A percentile compares a stretch with the other conserved stretches of the same genome.
These are phyloP conservation scores for Atlantisia rogersi DNA, from an alignment of 2,113 vertebrate genomes.

Conservation along the genomic window DNA sequence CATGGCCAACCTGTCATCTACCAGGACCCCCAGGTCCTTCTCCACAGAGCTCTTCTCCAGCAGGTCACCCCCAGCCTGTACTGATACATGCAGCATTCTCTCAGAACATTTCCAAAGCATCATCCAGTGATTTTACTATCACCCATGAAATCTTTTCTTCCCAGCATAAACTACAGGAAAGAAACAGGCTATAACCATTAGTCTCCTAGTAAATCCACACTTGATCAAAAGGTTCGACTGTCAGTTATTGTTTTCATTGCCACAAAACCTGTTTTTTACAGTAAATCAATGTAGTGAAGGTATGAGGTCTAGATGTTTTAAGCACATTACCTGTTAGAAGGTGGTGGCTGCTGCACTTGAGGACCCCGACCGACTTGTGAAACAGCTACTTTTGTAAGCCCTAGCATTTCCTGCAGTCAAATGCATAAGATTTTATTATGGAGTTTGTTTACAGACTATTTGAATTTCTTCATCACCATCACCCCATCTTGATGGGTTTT, in stretches of 20 bases:
- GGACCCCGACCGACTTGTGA: constrained; percentile 86
- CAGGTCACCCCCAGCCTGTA: too few species aligned
- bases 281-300: background rate
- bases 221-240: background rate
- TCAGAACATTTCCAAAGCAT: background rate
- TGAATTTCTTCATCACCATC: background rate
- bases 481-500: background rate
- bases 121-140: background rate
- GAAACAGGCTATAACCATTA: background rate
- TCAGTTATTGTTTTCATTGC: background rate
- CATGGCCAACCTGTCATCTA: too few species aligned
- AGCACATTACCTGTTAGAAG: constrained; percentile 88
- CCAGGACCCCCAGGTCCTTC: too few species aligned
- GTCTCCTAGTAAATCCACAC: background rate
- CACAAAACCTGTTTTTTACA: background rate
- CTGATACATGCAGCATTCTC: background rate
- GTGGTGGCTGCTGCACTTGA: constrained; percentile 85
- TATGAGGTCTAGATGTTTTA: background rate
- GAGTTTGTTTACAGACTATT: background rate
- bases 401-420: constrained; percentile 89
- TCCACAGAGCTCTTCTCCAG: too few species aligned
- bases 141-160: background rate
- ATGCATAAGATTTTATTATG: background rate
- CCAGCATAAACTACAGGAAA: background rate
- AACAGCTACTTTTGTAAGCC: constrained; percentile 88